Percentiles rank a stretch among this genome's conserved stretches.
These are phyloP conservation scores for Acleris cristana DNA, from an alignment of 2,888 invertebrate genomes.

Conservation along the genomic window DNA sequence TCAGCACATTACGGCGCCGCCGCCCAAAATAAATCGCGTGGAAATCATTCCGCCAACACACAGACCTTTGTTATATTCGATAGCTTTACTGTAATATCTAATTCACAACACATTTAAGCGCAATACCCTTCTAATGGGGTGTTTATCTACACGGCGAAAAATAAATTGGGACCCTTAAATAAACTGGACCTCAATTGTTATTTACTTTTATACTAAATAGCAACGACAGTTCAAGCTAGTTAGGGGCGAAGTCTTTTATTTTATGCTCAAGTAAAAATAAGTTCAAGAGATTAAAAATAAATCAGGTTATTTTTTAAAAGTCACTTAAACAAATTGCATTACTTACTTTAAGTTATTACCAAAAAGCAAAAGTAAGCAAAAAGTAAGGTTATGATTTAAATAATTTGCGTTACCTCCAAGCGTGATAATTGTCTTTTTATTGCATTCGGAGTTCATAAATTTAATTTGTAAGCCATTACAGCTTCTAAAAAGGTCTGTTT, in stretches of 20 bases:
- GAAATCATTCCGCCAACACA: slow-evolving; percentile 26
- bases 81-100: slow-evolving; percentile 24
- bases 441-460: not conserved
- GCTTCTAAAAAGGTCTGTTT: not conserved
- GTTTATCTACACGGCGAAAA: slow-evolving; percentile 6
- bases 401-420: too few species aligned
- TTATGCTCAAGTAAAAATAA: too few species aligned
- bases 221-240: not conserved
- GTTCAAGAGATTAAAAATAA: too few species aligned
- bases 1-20: slow-evolving; percentile 43
- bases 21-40: slow-evolving; percentile 40
- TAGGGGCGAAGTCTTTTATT: not conserved
- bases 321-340: too few species aligned
- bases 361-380: too few species aligned
- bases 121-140: slow-evolving; percentile 17
- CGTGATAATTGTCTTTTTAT: too few species aligned
- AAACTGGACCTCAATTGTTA: not conserved
- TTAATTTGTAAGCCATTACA: not conserved
- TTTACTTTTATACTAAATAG: not conserved
- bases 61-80: slow-evolving; percentile 22
- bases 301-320: too few species aligned
- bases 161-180: slow-evolving; percentile 10
- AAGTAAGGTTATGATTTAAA: too few species aligned
- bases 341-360: too few species aligned
- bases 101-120: slow-evolving; percentile 18